Base-by-base conservation (phyloP, 2,888 invertebrate genomes). In the Cephus sareptanus region DNA sequence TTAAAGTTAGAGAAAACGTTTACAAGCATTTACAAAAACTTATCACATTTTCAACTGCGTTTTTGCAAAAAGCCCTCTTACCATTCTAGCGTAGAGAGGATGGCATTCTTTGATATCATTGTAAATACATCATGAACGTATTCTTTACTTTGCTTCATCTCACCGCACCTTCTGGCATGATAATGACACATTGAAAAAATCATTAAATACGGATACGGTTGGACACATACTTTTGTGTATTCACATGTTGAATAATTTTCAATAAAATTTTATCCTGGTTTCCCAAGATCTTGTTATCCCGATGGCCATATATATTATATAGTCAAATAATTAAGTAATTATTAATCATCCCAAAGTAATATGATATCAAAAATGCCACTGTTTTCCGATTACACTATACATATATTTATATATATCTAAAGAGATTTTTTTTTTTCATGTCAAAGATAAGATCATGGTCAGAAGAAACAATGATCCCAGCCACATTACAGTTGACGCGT, bases 11-110 rank as follows among this genome's bases (percentile, higher is more conserved):
- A 77, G 75, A 82, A 80, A 82, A 83, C 81, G 82, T 82, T 84
- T 78, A 84, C 89, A 91, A 91, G 91, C 91, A 91, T 91, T 91
- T 91, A 91, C 91, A 91, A 91, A 89, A 87, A 90, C 91, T 90
- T 91, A 91, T 91, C 91, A 91, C 91, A 91, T 90, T 89, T 84
- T 87, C 34, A 89, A 89, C 87, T 87, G 83, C 83, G 84, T 87
- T 86, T 83, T 87, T 83, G 87, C 88, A 86, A 86, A 86, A 89
- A 90, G 87, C 89, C 86, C 84, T 85, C 83, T 85, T 85, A 83
- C 33, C 75, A 35, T 15, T 23, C 35, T 75, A 56, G 33, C 30
- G 33, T 31, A 71, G 71, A 71, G 71, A 71, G 31, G 31, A n/a
- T 71, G 71, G 71, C 71, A 71, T 71, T 71, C 31, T 71, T 33